A percentile compares a stretch with the other conserved stretches of the same genome.
Conservation (phyloP, 2,888 invertebrate species). For the Malacosoma neustria region DNA sequence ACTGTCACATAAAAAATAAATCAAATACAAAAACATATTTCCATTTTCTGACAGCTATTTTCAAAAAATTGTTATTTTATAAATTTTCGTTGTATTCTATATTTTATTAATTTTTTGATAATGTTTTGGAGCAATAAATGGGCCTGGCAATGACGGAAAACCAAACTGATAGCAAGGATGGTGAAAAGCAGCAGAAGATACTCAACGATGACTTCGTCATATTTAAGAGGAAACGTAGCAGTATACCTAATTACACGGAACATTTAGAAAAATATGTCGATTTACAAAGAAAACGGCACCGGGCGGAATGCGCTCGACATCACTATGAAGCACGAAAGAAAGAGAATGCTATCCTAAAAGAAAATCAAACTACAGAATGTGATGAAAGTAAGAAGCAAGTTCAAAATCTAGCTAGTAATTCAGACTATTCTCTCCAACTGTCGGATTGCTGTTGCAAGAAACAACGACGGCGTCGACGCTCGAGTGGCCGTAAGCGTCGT, state of each 20-base stretch:
- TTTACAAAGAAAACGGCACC: not conserved
- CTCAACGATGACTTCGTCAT: not conserved
- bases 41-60: too few species aligned
- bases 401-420: not conserved
- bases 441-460: not conserved
- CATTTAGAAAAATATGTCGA: conserved; percentile 6
- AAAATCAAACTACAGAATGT: not conserved
- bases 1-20: too few species aligned
- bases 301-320: not conserved
- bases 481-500: not conserved
- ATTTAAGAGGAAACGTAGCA: not conserved
- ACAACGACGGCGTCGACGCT: not conserved
- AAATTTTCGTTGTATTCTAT: too few species aligned
- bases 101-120: too few species aligned
- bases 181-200: not conserved
- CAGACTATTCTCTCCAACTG: not conserved
- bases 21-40: too few species aligned
- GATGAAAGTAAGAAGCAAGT: not conserved
- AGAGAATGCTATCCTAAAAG: too few species aligned
- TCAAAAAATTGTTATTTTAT: too few species aligned
- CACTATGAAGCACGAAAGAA: not conserved
- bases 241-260: not conserved
- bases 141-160: too few species aligned
- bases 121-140: too few species aligned
- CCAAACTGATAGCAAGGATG: too few species aligned